phyloP scores from a whole-genome alignment of 2,113 vertebrate species.

The Paramisgurnus dabryanus region DNA sequence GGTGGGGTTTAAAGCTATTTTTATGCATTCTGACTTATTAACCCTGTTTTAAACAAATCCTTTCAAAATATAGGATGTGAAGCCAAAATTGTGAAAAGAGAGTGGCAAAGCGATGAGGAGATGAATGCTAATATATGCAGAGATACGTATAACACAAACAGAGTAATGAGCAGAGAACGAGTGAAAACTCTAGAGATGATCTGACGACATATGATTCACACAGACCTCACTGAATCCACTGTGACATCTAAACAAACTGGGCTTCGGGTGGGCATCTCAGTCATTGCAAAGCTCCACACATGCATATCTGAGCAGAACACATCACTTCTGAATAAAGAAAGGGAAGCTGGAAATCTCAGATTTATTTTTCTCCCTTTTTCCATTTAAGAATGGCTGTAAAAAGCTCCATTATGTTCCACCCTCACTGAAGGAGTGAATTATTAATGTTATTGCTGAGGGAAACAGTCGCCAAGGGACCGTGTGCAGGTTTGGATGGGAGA shows the following conservation, averaged over 20 bases:
- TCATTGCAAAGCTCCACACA: background rate
- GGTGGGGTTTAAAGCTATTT: too few relatives aligned
- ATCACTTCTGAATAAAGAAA: slow-evolving; percentile 21
- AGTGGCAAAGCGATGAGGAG: too few relatives aligned
- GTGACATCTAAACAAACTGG: slow-evolving; percentile 38
- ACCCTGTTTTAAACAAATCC: background rate
- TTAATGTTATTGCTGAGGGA: slow-evolving; percentile 62
- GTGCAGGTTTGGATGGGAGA: slow-evolving; percentile 21
- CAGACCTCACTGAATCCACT: slow-evolving; percentile 40
- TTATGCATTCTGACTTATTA: too few relatives aligned
- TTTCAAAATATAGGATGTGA: background rate
- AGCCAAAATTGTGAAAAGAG: background rate
- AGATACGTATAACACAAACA: background rate
- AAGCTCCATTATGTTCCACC: slow-evolving; percentile 44
- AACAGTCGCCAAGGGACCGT: slow-evolving; percentile 28
- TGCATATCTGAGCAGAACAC: background rate
- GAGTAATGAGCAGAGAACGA: background rate
- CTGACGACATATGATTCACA: slow-evolving; percentile 31
- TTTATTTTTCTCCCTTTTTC: slow-evolving; percentile 23
- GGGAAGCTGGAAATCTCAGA: slow-evolving; percentile 28
- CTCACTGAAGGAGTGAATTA: slow-evolving; percentile 64
- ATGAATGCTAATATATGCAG: background rate
- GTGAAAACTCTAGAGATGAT: background rate
- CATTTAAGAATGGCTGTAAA: slow-evolving; percentile 18
- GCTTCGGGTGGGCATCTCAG: slow-evolving; percentile 25